Evolutionary conservation across 2,888 invertebrate species (phyloP).

Genomic region (Drosophila aldrichi): DNA sequence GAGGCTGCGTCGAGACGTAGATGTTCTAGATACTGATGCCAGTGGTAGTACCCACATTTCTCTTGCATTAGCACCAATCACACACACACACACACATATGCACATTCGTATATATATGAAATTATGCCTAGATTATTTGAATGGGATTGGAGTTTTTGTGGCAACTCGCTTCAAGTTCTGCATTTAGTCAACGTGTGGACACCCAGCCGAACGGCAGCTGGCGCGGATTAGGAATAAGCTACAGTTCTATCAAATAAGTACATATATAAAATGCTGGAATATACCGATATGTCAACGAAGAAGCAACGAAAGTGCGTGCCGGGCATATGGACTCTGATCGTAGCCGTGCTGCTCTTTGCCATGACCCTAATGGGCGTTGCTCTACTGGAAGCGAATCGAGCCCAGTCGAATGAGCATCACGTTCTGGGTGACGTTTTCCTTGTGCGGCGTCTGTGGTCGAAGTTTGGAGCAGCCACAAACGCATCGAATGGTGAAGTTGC

Average conservation of each 20-base stretch:
- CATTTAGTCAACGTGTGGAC: conserved; percentile 53
- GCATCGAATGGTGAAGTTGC: conserved; percentile 30
- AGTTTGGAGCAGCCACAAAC: conserved; percentile 33
- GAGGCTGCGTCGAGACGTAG: conserved; percentile 34
- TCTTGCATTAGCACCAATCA: conserved; percentile 67
- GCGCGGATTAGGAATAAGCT: conserved; percentile 27
- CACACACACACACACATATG: conserved; percentile 24
- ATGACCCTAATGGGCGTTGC: conserved; percentile 54
- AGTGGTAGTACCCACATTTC: conserved; percentile 41
- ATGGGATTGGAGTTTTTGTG: conserved; percentile 56
- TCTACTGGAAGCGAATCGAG: conserved; percentile 46
- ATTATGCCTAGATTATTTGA: conserved; percentile 2
- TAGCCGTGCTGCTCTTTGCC: conserved; percentile 51
- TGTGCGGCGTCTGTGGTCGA: conserved; percentile 60
- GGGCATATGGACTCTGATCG: conserved; percentile 54
- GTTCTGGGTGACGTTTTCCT: conserved; percentile 43
- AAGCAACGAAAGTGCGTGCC: conserved; percentile 35
- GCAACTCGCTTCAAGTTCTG: conserved; percentile 26
- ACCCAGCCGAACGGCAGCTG: conserved; percentile 53
- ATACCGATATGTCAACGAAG: conserved; percentile 63
- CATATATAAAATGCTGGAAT: conserved; percentile 50
- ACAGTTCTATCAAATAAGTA: not conserved
- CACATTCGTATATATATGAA: not conserved
- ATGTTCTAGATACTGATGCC: conserved; percentile 69
- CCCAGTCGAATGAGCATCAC: conserved; percentile 13